phyloP scores from a whole-genome alignment of 2,113 vertebrate genomes.

The Triplophysa dalaica region DNA sequence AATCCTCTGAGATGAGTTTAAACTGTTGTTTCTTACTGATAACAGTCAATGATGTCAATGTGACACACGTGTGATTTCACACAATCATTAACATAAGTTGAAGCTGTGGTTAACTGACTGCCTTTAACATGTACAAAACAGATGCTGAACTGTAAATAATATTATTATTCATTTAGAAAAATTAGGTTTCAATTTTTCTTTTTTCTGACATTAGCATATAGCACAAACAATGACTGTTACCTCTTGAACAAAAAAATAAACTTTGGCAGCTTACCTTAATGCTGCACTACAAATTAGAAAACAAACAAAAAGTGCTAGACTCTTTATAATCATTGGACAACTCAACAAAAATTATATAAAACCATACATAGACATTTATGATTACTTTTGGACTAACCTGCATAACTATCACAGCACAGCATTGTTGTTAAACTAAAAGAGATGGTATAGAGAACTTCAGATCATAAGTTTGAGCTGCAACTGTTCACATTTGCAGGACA shows the following conservation, averaged over 20 bases:
- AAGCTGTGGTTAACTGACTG: not conserved
- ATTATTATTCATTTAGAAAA: too few relatives aligned
- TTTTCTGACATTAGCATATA: too few relatives aligned
- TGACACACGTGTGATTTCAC: not conserved
- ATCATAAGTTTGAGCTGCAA: not conserved
- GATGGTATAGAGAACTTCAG: not conserved
- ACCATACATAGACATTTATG: too few relatives aligned
- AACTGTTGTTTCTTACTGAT: not conserved
- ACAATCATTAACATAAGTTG: constrained; percentile 11
- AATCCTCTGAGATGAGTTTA: constrained; percentile 1
- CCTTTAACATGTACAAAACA: not conserved
- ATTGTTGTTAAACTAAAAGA: constrained; percentile 52
- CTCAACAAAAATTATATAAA: too few relatives aligned
- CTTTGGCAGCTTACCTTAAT: too few relatives aligned
- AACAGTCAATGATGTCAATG: not conserved
- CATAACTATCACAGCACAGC: constrained; percentile 68
- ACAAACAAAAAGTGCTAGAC: too few relatives aligned
- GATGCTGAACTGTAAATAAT: not conserved
- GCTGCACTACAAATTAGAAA: too few relatives aligned
- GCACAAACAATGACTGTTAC: too few relatives aligned
- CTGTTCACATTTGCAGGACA: not conserved
- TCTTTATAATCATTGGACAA: too few relatives aligned
- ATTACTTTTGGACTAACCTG: constrained; percentile 62
- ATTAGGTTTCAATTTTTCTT: too few relatives aligned
- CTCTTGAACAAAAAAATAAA: too few relatives aligned